phyloP scores from a whole-genome alignment of 2,797 vertebrate genomes.

The Spinibarbus caldwelli region DNA sequence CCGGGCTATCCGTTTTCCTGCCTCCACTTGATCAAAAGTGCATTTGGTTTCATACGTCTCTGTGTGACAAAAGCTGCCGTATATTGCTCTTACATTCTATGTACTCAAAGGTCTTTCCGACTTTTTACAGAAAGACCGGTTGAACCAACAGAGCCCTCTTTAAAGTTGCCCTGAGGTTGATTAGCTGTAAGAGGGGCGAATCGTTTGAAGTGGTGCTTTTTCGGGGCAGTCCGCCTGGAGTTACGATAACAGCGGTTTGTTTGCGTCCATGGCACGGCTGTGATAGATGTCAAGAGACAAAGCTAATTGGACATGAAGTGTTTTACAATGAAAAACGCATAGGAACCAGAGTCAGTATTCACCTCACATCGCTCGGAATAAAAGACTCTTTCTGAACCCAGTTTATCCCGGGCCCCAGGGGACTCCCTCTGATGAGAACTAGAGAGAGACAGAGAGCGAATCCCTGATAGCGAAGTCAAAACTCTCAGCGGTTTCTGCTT shows the following conservation, averaged over 20 bases:
- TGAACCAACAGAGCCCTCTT: conserved; percentile 17
- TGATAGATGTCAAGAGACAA: conserved; percentile 30
- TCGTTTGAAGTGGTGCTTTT: conserved; percentile 40
- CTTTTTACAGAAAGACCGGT: conserved; percentile 23
- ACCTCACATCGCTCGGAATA: conserved; percentile 70
- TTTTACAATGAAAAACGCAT: conserved; percentile 45
- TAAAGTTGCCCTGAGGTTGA: conserved; percentile 38
- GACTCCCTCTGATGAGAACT: conserved; percentile 66
- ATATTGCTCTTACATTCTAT: background rate
- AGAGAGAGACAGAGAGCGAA: conserved; percentile 55
- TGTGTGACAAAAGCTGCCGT: background rate
- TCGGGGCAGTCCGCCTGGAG: background rate
- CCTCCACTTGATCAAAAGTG: conserved; percentile 21
- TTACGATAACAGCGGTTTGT: conserved; percentile 37
- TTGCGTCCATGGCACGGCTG: conserved; percentile 22
- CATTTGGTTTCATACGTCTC: conserved; percentile 22
- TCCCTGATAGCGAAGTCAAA: conserved; percentile 31
- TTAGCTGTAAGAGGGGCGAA: conserved; percentile 18
- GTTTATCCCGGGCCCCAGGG: conserved; percentile 73
- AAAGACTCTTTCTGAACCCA: conserved; percentile 72
- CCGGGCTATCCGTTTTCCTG: conserved; percentile 5
- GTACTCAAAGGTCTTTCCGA: background rate
- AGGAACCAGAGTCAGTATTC: conserved; percentile 55
- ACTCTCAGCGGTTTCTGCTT: conserved; percentile 2
- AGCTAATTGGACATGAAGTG: conserved; percentile 51